Evolutionary conservation across 2,113 vertebrate genomes (phyloP), one percentile per base, ranked within the genome.

Genomic region (Dicerorhinus sumatrensis): DNA sequence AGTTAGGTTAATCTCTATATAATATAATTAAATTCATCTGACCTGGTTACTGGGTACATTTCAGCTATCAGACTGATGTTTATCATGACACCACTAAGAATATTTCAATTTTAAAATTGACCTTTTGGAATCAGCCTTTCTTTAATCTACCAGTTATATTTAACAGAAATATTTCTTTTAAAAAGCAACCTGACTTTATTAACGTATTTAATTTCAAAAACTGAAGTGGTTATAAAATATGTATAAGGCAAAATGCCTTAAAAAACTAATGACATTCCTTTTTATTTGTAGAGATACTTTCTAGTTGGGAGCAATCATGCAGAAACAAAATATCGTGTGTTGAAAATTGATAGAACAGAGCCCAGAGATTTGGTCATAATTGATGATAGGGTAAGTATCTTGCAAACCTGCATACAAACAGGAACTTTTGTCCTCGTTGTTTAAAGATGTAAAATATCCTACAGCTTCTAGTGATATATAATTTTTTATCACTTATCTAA

Each of bases 291-390:
- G 99, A 99, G 99, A 65, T 99, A 99, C 98, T 99, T 99, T 98
- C 99, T 99, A 2, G 99, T 99, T 76, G 99, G 99, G 79, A 99
- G 99, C 97, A 99, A 99, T 98, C 99, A 99, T 93, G 99, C 99
- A 91, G 99, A 99, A 98, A 99, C 99, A 46, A 99, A 99, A 97
- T 99, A 99, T 46, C 98, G 99, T 65, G 99, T 99, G 94, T 98
- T 99, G 98, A 99, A 99, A 99, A 99, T 99, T 97, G 99, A 99
- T 97, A 99, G 99, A 97, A 99, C 99, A 39, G 99, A 99, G 97
- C 99, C 99, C 0, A 99, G 98, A 98, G 99, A 99, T 98, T 99
- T 99, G 98, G 99, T 99, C 95, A 96, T 99, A 97, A 99, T 99
- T 97, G 99, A 99, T 95, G 99, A 99, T 94, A 99, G 99, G 99